These are phyloP conservation scores for Muscicapa adusta DNA, from an alignment of 2,113 vertebrate genomes.

Conservation along the genomic window DNA sequence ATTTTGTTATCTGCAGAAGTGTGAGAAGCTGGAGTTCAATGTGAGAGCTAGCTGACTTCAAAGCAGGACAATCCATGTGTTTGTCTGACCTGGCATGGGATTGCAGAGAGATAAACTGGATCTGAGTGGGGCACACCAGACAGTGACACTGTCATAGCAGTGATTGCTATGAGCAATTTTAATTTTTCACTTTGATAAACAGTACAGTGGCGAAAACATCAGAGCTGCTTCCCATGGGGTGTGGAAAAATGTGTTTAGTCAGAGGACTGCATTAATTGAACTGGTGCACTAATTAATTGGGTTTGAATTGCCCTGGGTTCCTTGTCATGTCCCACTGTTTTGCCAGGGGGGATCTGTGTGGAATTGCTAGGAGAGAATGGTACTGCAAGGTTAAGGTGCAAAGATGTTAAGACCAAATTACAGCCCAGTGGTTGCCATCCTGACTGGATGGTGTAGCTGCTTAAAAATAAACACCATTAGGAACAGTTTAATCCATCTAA, in stretches of 20 bases:
- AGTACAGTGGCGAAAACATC: fast-evolving
- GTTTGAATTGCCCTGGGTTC: not conserved
- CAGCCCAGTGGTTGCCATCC: not conserved
- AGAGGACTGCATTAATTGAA: not conserved
- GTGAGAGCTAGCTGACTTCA: not conserved
- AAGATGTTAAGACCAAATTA: not conserved
- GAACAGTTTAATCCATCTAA: not conserved
- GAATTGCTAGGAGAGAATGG: not conserved
- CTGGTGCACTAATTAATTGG: not conserved
- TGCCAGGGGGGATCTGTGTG: not conserved
- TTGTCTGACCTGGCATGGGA: not conserved
- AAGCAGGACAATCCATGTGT: not conserved
- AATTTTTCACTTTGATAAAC: not conserved
- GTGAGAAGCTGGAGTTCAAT: not conserved
- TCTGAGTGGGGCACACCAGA: not conserved
- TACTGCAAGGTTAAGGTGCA: not conserved
- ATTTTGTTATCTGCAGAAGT: not conserved
- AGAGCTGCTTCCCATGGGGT: not conserved
- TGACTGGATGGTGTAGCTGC: not conserved
- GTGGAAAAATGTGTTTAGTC: not conserved
- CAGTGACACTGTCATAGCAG: not conserved
- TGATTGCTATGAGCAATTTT: not conserved
- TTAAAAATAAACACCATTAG: not conserved
- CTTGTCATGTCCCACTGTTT: not conserved
- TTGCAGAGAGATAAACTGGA: not conserved